A percentile compares a stretch with the other conserved stretches of the same genome.
Evolutionary conservation across 2,113 vertebrate species (phyloP).

Genomic region (Heterochromis multidens): DNA sequence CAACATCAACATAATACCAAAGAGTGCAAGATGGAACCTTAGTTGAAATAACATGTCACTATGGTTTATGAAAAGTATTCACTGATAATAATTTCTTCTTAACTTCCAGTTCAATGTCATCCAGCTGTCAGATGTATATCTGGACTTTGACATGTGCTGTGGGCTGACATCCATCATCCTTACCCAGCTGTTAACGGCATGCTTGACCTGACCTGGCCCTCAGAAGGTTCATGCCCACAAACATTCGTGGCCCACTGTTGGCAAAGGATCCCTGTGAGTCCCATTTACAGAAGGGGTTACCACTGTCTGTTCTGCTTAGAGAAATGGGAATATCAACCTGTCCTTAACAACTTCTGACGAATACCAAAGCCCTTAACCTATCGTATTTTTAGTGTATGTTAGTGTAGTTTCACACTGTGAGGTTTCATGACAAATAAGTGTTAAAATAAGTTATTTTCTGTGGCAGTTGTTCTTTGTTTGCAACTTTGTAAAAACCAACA

Average conservation of each 20-base stretch:
- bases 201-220: conserved; percentile 45
- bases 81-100: not conserved
- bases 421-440: conserved; percentile 46
- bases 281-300: conserved; percentile 51
- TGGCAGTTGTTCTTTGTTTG: conserved; percentile 26
- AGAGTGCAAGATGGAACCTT: not conserved
- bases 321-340: conserved; percentile 12
- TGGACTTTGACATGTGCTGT: conserved; percentile 43
- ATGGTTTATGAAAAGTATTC: not conserved
- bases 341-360: conserved; percentile 21
- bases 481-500: not conserved
- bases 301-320: conserved; percentile 62
- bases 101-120: conserved; percentile 34
- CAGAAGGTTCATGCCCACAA: conserved; percentile 56
- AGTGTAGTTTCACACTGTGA: conserved; percentile 30
- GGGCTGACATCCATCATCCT: conserved; percentile 71
- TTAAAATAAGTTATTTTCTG: conserved; percentile 11
- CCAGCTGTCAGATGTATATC: conserved; percentile 61
- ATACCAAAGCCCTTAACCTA: not conserved
- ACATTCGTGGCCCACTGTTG: conserved; percentile 70
- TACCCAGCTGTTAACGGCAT: conserved; percentile 65
- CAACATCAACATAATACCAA: not conserved
- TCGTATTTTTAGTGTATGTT: not conserved
- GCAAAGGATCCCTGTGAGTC: conserved; percentile 46
- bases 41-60: not conserved